Evolutionary conservation across 2,113 vertebrate species (phyloP).

Genomic region (Cryptoleucopteryx plumbea): DNA sequence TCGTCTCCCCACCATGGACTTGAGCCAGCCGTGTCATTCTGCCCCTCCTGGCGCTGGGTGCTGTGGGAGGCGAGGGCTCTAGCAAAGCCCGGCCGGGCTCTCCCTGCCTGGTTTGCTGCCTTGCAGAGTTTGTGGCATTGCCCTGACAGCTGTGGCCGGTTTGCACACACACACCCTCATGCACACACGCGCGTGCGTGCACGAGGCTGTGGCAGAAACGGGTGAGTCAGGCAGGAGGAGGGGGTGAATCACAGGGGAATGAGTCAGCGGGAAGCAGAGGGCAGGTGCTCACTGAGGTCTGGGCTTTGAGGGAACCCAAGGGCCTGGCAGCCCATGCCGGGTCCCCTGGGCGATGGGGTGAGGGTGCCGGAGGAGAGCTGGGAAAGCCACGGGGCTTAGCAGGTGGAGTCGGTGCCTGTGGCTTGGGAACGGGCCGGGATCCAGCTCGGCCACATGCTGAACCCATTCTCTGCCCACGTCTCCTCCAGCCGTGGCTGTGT

Average conservation of each 20-base stretch:
- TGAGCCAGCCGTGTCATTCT: not conserved
- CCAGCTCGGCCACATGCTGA: rapidly evolving
- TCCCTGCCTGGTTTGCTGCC: not conserved
- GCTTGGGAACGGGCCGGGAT: not conserved
- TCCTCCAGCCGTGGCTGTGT: rapidly evolving
- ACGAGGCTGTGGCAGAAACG: not conserved
- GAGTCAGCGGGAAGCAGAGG: not conserved
- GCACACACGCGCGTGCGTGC: rapidly evolving
- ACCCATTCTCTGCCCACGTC: not conserved
- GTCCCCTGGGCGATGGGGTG: not conserved
- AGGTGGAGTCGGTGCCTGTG: not conserved
- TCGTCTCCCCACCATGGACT: rapidly evolving
- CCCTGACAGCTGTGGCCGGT: rapidly evolving
- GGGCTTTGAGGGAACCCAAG: not conserved
- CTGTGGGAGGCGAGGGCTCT: rapidly evolving
- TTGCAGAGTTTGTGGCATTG: not conserved
- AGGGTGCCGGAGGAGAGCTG: not conserved
- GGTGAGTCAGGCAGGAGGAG: not conserved
- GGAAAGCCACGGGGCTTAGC: not conserved
- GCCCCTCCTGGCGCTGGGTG: not conserved
- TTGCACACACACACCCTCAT: not conserved
- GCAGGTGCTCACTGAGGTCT: not conserved
- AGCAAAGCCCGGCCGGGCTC: not conserved
- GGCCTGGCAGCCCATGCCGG: not conserved
- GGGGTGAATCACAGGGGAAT: not conserved